Percentiles rank a stretch among this genome's conserved stretches.
Conservation (phyloP, 2,113 vertebrate species). For the Origma solitaria region DNA sequence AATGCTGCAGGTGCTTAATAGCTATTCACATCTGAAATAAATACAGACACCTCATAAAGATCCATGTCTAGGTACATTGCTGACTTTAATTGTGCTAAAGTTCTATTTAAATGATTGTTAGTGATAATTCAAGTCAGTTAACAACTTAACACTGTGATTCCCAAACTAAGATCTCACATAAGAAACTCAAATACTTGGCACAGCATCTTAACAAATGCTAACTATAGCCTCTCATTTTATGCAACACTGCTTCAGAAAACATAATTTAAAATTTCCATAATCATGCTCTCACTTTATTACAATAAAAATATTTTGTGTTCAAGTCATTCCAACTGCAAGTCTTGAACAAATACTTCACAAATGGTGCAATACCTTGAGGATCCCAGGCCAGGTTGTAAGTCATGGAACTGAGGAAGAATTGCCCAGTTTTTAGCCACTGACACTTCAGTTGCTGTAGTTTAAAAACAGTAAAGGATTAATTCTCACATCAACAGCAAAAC, state of each 20-base stretch:
- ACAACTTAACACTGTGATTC: not conserved
- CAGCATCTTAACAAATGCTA: not conserved
- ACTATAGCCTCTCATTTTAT: not conserved
- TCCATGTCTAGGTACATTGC: not conserved
- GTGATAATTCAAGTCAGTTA: not conserved
- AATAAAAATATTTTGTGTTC: not conserved
- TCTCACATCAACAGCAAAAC: not conserved
- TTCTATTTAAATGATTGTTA: not conserved
- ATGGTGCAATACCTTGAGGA: conserved; percentile 87
- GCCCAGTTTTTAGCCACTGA: conserved; percentile 98
- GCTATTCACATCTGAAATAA: not conserved
- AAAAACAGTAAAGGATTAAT: conserved; percentile 18
- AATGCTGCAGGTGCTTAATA: not conserved
- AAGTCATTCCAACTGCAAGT: not conserved
- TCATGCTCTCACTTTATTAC: not conserved
- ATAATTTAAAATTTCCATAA: not conserved
- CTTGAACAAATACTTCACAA: conserved; percentile 4
- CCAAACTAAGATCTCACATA: not conserved
- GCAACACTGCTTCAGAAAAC: not conserved
- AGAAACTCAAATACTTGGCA: not conserved
- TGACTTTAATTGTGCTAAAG: not conserved
- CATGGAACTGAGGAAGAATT: conserved; percentile 95
- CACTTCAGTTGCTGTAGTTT: conserved; percentile 85
- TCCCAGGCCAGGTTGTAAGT: conserved; percentile 98
- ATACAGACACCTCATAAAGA: not conserved